These are phyloP conservation scores for Chloroceryle inda DNA, from an alignment of 2,797 vertebrate genomes.

Conservation along the genomic window DNA sequence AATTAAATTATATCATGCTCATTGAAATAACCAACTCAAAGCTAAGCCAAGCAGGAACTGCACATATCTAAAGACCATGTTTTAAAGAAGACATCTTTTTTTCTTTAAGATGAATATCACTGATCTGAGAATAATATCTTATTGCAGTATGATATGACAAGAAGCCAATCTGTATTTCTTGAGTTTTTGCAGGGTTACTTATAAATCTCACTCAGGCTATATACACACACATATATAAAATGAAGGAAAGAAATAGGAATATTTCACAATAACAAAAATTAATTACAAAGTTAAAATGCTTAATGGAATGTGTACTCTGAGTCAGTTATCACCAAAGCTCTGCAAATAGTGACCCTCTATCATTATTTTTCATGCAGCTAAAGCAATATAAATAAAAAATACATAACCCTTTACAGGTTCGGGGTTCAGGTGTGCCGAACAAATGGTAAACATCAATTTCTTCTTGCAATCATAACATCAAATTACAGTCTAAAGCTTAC, in stretches of 20 bases:
- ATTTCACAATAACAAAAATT: not conserved
- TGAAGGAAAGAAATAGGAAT: not conserved
- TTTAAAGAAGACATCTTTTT: not conserved
- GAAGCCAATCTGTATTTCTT: not conserved
- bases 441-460: not conserved
- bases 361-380: not conserved
- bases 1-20: not conserved
- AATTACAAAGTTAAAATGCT: not conserved
- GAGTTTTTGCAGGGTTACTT: not conserved
- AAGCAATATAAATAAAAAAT: not conserved
- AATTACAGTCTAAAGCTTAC: not conserved
- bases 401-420: not conserved
- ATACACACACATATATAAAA: fast-evolving
- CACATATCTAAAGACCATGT: not conserved
- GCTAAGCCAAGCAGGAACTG: not conserved
- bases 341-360: not conserved
- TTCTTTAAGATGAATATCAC: not conserved
- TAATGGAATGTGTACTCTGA: not conserved
- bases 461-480: not conserved
- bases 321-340: not conserved
- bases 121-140: not conserved
- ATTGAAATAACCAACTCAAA: not conserved
- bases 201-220: not conserved
- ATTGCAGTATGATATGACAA: not conserved
- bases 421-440: not conserved